Evolutionary conservation across 53 echinoderm and acorn worm genomes (phyloP).

Genomic region (Apostichopus leukothele): DNA sequence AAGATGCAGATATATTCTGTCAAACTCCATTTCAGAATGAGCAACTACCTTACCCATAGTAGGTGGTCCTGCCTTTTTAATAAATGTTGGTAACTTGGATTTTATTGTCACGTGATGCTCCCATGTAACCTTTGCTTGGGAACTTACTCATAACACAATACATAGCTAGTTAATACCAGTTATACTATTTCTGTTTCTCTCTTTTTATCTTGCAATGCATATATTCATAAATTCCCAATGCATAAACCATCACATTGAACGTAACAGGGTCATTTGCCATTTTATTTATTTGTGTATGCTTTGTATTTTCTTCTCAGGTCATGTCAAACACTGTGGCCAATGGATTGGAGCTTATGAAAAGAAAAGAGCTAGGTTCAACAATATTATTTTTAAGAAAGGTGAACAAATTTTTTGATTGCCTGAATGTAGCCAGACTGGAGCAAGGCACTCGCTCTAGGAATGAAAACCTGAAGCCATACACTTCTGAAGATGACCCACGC

Average conservation of each 20-base stretch:
- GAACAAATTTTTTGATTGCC: conserved; percentile 12
- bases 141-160: not conserved
- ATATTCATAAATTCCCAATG: no score
- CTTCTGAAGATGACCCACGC: conserved; percentile 12
- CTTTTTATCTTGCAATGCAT: not conserved
- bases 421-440: not conserved
- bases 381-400: conserved; percentile 17
- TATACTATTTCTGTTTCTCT: no score
- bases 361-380: not conserved
- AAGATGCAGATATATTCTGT: not conserved
- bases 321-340: conserved; percentile 35
- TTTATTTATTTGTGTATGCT: no score
- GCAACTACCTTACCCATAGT: not conserved
- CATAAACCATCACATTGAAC: no score
- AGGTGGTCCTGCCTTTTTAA: not conserved
- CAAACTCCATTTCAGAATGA: not conserved
- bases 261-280: no score
- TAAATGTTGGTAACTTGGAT: not conserved
- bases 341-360: conserved; percentile 26
- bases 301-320: not conserved
- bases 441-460: not conserved
- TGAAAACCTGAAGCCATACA: conserved; percentile 8
- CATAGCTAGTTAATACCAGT: no score
- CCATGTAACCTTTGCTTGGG: not conserved
- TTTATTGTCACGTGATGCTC: not conserved